Conservation (phyloP, 2,113 vertebrate species). For the Ploceus nigricollis region DNA sequence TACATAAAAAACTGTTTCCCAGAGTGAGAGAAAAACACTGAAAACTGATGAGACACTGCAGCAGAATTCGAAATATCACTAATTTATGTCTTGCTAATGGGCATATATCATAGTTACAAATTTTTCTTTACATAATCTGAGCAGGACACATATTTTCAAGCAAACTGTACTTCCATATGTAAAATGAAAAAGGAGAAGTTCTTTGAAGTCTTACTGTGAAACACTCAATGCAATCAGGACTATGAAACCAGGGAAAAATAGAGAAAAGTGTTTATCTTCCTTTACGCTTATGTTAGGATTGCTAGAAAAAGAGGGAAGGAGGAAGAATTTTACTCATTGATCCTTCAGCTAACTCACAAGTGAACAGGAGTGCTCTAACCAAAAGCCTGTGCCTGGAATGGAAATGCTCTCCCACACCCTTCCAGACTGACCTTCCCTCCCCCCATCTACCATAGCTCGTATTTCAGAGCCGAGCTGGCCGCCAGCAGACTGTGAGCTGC, state of each 20-base stretch:
- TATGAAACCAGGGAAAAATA: neutral
- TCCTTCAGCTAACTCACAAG: neutral
- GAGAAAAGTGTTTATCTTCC: neutral
- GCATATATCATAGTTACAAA: neutral
- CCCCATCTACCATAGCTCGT: neutral
- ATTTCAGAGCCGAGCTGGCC: conserved; percentile 39
- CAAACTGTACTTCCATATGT: neutral
- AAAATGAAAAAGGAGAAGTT: neutral
- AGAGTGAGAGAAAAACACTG: neutral
- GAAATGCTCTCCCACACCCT: conserved; percentile 17
- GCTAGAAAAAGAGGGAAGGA: neutral
- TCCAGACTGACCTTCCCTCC: neutral
- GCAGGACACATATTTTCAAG: neutral
- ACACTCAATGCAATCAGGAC: neutral
- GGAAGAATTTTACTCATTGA: neutral
- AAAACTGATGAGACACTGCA: neutral
- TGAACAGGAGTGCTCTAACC: conserved; percentile 2
- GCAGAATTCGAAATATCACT: neutral
- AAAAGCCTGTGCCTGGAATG: conserved; percentile 3
- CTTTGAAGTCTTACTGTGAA: neutral
- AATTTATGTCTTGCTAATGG: neutral
- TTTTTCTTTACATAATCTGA: neutral
- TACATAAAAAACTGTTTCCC: neutral
- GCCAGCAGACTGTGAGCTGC: neutral
- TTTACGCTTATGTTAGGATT: neutral